These are phyloP conservation scores for Hormaphis cornu DNA, from an alignment of 1,140 invertebrate genomes.

Conservation along the genomic window DNA sequence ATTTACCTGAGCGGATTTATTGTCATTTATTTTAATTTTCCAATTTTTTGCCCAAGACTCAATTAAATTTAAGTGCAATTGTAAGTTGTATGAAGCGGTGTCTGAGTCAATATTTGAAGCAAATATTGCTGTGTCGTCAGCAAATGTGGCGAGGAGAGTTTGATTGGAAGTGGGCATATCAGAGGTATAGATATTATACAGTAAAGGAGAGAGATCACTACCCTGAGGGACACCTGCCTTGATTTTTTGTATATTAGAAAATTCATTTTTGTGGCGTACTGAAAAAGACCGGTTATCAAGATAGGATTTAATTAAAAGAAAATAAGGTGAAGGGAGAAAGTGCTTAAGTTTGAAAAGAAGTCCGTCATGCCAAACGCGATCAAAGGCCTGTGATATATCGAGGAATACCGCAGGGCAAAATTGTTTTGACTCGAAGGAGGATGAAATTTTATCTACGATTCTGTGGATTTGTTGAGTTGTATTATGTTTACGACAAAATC, in stretches of 20 bases:
- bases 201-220: neutral
- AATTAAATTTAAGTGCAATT: no score
- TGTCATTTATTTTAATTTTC: no score
- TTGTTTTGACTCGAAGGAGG: constrained; percentile 33
- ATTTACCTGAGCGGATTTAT: no score
- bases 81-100: no score
- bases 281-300: neutral
- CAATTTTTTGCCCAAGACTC: neutral
- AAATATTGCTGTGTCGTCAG: no score
- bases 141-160: no score
- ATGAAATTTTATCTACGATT: constrained; percentile 25
- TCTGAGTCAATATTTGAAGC: constrained; percentile 5
- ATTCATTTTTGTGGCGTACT: neutral
- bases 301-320: constrained; percentile 23
- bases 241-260: neutral
- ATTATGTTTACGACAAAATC: constrained; percentile 39
- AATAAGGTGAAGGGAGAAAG: constrained; percentile 3
- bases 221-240: constrained; percentile 26
- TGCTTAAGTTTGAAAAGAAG: constrained; percentile 23
- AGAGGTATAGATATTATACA: no score
- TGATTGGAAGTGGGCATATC: no score
- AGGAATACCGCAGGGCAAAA: constrained; percentile 36
- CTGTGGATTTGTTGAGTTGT: constrained; percentile 39
- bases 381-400: constrained; percentile 37
- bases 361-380: constrained; percentile 41